Conservation (phyloP, 2,113 vertebrate genomes). For the Pedetes capensis region DNA sequence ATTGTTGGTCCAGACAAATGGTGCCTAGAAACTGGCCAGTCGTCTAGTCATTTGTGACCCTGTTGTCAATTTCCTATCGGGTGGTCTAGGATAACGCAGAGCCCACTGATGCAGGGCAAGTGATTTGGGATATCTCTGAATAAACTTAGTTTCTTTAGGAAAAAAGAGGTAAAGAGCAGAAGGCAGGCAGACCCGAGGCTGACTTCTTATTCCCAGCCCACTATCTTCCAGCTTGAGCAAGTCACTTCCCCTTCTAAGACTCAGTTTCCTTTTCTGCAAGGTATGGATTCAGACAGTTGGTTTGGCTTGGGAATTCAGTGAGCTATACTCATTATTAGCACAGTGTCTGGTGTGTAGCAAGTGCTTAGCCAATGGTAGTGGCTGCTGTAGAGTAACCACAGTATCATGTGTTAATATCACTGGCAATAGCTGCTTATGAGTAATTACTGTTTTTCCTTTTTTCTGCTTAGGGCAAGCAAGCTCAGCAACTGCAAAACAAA, state of each 20-base stretch:
- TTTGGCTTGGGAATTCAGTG: not conserved
- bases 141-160: not conserved
- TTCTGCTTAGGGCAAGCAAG: conserved; percentile 80
- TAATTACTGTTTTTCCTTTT: not conserved
- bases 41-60: not conserved
- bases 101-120: not conserved
- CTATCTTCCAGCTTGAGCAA: not conserved
- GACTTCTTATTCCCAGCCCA: not conserved
- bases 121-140: not conserved
- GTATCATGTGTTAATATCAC: not conserved
- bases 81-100: not conserved
- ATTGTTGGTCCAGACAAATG: not conserved
- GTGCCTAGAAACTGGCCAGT: not conserved
- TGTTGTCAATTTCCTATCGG: not conserved
- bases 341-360: not conserved
- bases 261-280: not conserved
- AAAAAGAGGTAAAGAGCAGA: not conserved
- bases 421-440: not conserved
- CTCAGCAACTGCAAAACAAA: conserved; percentile 60
- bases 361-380: not conserved
- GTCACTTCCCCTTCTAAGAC: not conserved
- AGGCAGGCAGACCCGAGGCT: not conserved
- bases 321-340: not conserved
- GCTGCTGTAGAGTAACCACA: not conserved
- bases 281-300: not conserved